Conservation (phyloP, 1,140 invertebrate genomes). For the Metaphire vulgaris region DNA sequence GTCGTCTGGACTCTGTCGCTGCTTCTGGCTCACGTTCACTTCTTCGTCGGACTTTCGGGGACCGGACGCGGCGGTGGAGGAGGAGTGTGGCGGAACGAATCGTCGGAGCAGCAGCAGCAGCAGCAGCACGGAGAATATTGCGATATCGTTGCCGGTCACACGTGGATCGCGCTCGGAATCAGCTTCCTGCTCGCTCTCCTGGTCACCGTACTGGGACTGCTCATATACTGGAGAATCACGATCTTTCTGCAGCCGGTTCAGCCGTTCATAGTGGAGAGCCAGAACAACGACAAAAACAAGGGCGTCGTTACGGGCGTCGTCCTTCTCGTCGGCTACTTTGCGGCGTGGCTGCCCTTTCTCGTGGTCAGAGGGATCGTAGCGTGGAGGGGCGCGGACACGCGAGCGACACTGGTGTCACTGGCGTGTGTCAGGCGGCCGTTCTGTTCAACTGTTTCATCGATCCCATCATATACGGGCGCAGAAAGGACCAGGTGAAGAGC, state of each 20-base stretch:
- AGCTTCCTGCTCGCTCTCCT: constrained; percentile 3
- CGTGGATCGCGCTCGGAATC: neutral
- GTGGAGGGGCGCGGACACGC: neutral
- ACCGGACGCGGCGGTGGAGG: too few species aligned
- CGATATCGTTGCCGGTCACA: constrained; percentile 7
- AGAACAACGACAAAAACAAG: neutral
- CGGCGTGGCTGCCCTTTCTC: constrained; percentile 19
- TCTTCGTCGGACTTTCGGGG: constrained; percentile 2
- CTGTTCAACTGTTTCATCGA: constrained; percentile 9
- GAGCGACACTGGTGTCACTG: neutral
- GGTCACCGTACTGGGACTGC: neutral
- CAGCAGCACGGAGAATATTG: neutral
- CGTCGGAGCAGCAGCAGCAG: neutral
- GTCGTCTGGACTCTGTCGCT: constrained; percentile 19
- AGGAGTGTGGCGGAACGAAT: too few species aligned
- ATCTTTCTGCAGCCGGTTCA: constrained; percentile 11
- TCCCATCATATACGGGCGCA: constrained; percentile 20
- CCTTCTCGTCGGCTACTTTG: neutral
- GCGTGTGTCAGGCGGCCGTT: neutral
- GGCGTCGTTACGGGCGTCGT: constrained; percentile 13
- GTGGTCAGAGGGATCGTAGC: constrained; percentile 7
- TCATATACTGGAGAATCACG: constrained; percentile 11
- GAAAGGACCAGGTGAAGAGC: constrained; percentile 17
- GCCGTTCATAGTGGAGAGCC: neutral
- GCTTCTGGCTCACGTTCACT: constrained; percentile 9